Conservation (phyloP, 2,888 invertebrate genomes). For the Branchipolynoe longqiensis region DNA sequence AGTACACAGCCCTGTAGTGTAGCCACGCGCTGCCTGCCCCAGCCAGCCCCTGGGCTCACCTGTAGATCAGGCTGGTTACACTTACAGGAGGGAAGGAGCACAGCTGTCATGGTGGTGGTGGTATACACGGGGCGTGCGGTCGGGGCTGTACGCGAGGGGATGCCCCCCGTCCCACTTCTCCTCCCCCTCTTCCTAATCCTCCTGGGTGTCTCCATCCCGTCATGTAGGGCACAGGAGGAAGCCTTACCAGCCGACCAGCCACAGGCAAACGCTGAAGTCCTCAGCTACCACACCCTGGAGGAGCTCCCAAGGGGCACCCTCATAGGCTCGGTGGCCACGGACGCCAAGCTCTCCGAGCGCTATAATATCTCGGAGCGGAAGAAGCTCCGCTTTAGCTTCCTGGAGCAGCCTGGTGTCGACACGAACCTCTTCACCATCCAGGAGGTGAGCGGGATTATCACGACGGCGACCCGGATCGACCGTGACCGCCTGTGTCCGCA, state of each 20-base stretch:
- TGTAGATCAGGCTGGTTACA: too few species aligned
- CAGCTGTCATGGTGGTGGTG: not conserved
- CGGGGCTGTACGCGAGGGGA: not conserved
- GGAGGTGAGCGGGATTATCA: slow-evolving; percentile 45
- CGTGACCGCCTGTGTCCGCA: slow-evolving; percentile 53
- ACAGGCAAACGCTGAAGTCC: not conserved
- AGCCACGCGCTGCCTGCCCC: too few species aligned
- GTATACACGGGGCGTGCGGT: not conserved
- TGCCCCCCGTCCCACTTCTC: not conserved
- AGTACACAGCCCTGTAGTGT: too few species aligned
- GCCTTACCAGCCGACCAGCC: slow-evolving; percentile 25
- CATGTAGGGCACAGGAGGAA: not conserved
- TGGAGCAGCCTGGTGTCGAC: slow-evolving; percentile 58
- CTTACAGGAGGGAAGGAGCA: not conserved
- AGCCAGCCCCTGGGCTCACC: too few species aligned
- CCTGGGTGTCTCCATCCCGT: not conserved
- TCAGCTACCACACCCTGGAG: slow-evolving; percentile 55
- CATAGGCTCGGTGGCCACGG: slow-evolving; percentile 57
- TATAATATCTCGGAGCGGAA: slow-evolving; percentile 2
- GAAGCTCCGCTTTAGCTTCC: slow-evolving; percentile 57
- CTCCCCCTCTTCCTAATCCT: not conserved
- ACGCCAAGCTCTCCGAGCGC: slow-evolving; percentile 48
- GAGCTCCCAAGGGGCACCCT: slow-evolving; percentile 46
- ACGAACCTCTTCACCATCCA: slow-evolving; percentile 36
- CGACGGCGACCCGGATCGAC: slow-evolving; percentile 41